Base-by-base conservation (phyloP, 2,113 vertebrate species). In the Tauraco erythrolophus region DNA sequence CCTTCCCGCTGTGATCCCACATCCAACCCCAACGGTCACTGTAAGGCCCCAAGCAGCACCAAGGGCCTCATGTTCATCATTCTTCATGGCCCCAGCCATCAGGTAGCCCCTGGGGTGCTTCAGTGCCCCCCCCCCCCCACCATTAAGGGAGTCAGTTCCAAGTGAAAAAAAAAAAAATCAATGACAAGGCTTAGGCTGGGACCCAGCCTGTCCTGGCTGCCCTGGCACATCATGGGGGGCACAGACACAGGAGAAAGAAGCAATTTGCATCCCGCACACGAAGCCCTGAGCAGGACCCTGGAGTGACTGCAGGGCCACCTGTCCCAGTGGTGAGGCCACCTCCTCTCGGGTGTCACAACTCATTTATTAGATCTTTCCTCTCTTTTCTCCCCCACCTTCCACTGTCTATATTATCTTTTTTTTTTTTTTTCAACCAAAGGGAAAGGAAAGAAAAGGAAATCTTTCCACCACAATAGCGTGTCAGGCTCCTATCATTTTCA, bases 401-500 rank as follows among this genome's bases (percentile, higher is more conserved):
- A 65, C 70, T 89, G 57, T 45, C 88, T 95, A 91, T 85, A 88
- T 95, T 89, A 93, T 54, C 12, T 11, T 41, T 25, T 74, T 94
- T 65, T 76, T 88, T 53, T 69, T 65, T 35, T 10, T 4, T 3
- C 79, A 89, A 88, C 84, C 84, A 94, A 93, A 94, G 79, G 92
- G 70, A 94, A 75, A 61, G 84, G 85, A 94, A 89, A 92, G 77
- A 71, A 86, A 96, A 95, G 92, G 88, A 97, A 92, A 94, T 90
- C 77, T 96, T 81, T 92, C 87, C 46, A 18, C 68, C 91, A 97
- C 96, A 97, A 96, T 88, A 89, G 88, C 23, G 6, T 33, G 84
- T 61, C 76, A 96, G 96, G 80, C 91, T 94, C 90, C 93, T 96
- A 95, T 94, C 94, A 91, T 93, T 92, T 96, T 50, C 71, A 95